Evolutionary conservation across 2,888 invertebrate species (phyloP).

Genomic region (Pachycephus smyrnensis): DNA sequence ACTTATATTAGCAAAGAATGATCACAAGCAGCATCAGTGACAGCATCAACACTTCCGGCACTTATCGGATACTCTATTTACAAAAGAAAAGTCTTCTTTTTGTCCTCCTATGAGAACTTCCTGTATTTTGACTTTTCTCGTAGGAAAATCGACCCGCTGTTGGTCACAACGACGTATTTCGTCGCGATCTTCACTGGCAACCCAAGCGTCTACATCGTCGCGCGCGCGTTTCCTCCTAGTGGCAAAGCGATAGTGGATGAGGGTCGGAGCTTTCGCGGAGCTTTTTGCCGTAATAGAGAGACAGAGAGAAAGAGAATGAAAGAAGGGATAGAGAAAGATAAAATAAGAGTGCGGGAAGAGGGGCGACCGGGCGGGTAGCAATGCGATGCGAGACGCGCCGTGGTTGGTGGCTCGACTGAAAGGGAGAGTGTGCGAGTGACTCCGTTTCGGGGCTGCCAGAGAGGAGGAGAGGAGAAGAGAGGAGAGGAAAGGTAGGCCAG

Average conservation of each 20-base stretch:
- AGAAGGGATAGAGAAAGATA: not conserved
- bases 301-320: not conserved
- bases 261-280: constrained; percentile 1
- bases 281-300: not conserved
- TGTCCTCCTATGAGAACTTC: too few relatives aligned
- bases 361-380: constrained; percentile 13
- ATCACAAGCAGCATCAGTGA: too few relatives aligned
- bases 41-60: too few relatives aligned
- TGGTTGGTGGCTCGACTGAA: constrained; percentile 8
- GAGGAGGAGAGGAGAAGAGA: constrained; percentile 59
- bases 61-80: too few relatives aligned
- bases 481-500: constrained; percentile 43
- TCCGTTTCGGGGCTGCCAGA: not conserved
- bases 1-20: too few relatives aligned
- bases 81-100: too few relatives aligned
- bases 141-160: too few relatives aligned
- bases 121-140: too few relatives aligned
- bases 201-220: too few relatives aligned
- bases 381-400: not conserved
- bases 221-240: constrained; percentile 4
- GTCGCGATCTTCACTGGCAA: too few relatives aligned
- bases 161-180: too few relatives aligned
- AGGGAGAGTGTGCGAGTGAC: constrained; percentile 10
- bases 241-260: constrained; percentile 4
- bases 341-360: constrained; percentile 21